Percentiles rank a stretch among this genome's conserved stretches.
These are phyloP conservation scores for Tillus elongatus DNA, from an alignment of 2,888 invertebrate species.

Conservation along the genomic window DNA sequence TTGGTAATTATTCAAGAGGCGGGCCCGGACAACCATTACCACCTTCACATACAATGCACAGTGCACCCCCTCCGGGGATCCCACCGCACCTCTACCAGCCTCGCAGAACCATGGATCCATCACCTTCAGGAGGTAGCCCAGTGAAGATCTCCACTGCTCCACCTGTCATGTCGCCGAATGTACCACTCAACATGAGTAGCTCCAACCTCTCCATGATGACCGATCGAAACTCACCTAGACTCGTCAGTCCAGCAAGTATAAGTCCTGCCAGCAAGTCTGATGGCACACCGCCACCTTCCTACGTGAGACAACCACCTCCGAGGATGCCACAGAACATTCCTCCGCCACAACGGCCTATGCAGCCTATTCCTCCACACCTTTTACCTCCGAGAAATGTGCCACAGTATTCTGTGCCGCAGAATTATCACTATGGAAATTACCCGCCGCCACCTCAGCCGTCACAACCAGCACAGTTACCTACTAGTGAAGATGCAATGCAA, in stretches of 20 bases:
- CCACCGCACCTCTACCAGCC: conserved; percentile 43
- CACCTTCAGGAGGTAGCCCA: conserved; percentile 47
- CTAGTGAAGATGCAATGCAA: conserved; percentile 35
- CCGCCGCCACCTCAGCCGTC: conserved; percentile 36
- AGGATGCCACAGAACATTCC: conserved; percentile 21
- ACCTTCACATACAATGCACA: no score
- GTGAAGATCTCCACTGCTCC: conserved; percentile 37
- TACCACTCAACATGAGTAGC: conserved; percentile 2
- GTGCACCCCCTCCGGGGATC: conserved; percentile 21
- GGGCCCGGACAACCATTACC: no score
- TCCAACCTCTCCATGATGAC: conserved; percentile 17
- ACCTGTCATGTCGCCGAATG: conserved; percentile 25
- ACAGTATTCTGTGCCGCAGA: conserved; percentile 31
- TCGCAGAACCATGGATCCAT: conserved; percentile 46
- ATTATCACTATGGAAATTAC: conserved; percentile 43
- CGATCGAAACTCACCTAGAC: conserved; percentile 33
- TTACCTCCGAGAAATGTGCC: conserved; percentile 33
- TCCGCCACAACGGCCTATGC: conserved; percentile 21
- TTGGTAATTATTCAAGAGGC: no score
- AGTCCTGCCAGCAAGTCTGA: conserved; percentile 39
- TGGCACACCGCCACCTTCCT: conserved; percentile 28
- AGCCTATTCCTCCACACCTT: conserved; percentile 24
- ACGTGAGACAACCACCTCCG: conserved; percentile 12
- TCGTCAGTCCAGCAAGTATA: conserved; percentile 33
- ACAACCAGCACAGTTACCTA: conserved; percentile 31